These are phyloP conservation scores for Abramis brama DNA, from an alignment of 2,113 vertebrate genomes.

Conservation along the genomic window DNA sequence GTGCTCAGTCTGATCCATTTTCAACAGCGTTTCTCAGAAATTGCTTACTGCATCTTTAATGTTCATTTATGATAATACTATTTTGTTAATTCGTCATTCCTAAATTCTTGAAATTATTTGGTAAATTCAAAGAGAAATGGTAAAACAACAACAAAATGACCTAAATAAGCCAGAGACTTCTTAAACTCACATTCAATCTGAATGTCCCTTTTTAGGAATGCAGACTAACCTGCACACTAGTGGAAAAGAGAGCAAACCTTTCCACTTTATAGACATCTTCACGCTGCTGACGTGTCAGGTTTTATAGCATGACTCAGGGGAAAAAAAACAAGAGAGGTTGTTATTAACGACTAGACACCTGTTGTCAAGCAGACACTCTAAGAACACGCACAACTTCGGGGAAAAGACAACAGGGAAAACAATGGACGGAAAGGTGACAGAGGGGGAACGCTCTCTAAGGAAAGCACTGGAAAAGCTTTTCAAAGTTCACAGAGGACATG, in stretches of 20 bases:
- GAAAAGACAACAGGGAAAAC: slow-evolving; percentile 2
- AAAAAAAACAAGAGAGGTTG: neutral
- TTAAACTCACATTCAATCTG: neutral
- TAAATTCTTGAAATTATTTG: neutral
- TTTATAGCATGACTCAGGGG: slow-evolving; percentile 6
- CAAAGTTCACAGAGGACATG: neutral
- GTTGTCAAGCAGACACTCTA: neutral
- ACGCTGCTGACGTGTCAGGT: slow-evolving; percentile 4
- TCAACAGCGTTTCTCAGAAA: no score
- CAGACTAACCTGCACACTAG: neutral
- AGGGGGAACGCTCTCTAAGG: neutral
- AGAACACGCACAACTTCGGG: neutral
- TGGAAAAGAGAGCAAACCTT: neutral
- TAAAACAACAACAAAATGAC: neutral
- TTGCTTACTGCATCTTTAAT: no score
- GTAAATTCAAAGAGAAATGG: neutral
- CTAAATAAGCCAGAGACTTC: neutral
- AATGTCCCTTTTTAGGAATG: neutral
- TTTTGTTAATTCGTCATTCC: neutral
- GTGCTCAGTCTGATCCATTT: no score
- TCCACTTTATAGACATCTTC: neutral
- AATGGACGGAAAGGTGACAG: neutral
- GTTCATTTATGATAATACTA: no score
- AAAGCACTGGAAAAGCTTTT: neutral
- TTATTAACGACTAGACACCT: neutral